Base-by-base conservation (phyloP, 2,888 invertebrate species). In the Meiosimyza decipiens region DNA sequence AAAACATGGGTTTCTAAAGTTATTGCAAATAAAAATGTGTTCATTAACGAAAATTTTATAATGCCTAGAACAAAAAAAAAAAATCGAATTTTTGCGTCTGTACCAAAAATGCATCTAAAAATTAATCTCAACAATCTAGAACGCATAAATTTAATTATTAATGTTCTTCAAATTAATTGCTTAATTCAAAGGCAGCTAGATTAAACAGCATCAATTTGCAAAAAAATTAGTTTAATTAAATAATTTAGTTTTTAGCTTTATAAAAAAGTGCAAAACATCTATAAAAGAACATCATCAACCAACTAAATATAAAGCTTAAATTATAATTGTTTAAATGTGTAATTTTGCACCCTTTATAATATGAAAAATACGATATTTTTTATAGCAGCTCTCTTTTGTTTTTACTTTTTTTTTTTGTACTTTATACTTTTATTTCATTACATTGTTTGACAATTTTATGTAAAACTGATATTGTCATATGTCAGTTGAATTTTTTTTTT, bases 321-420 rank as follows among this genome's bases (percentile, higher is more conserved):
- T 40, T 40, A 40, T 40, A 40, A 40, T 5, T 40, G 9, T 40
- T 40, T 40, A 40, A 40, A 40, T 40, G 40, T 40, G 40, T 40
- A 40, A 40, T 40, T 40, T 40, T 7, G 40, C 40, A 40, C 40
- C 9, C 40, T 40, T 28, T 7, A 40, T 40, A 40, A 40, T 40
- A 9, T 40, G 40, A 40, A 40, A 40, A 40, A 9, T 40, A 40
- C 40, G 40, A 40, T 40, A 9, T 40, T 40, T 40, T 40, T 40
- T 15, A 65, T 47, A 67, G 28, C 63, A 72, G 73, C 59, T 72
- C 63, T 64, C 60, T 72, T 50, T 33, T 33, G 52, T 59, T 72
- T 50, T 33, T 33, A 50, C 73, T 75, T 73, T 77, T 66, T 66
- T 12, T 71, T 77, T 76, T 71, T 74, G 64, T 72, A 66, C 22